Base-by-base conservation (phyloP, 1,140 invertebrate species). In the Thrips palmi region DNA sequence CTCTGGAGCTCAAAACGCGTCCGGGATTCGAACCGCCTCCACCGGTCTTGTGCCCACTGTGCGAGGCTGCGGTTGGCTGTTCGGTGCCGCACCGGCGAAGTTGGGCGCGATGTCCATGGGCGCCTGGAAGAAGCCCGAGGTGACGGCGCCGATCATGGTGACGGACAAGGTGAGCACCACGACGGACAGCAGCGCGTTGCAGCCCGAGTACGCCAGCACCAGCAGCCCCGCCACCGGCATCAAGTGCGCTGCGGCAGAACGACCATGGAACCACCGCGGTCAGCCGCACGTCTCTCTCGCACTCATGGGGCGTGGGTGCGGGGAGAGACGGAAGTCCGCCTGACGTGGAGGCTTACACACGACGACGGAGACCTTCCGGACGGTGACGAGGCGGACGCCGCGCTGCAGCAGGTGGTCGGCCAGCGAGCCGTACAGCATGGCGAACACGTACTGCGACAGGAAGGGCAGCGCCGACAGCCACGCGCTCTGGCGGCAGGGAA, bases 21-120 rank as follows among this genome's bases (percentile, higher is more conserved):
- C n/a, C n/a, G n/a, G n/a, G n/a, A n/a, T n/a, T n/a, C n/a, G n/a
- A n/a, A n/a, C n/a, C n/a, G n/a, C n/a, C n/a, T n/a, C n/a, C n/a
- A n/a, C n/a, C n/a, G n/a, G n/a, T n/a, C n/a, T n/a, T n/a, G n/a
- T n/a, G n/a, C n/a, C n/a, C n/a, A n/a, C n/a, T n/a, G n/a, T n/a
- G n/a, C n/a, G n/a, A n/a, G n/a, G n/a, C n/a, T n/a, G n/a, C n/a
- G n/a, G n/a, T n/a, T n/a, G n/a, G n/a, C n/a, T n/a, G n/a, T n/a
- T n/a, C n/a, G n/a, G n/a, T n/a, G n/a, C n/a, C n/a, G n/a, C n/a
- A 50, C 62, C 58, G 27, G 62, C 63, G 52, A 45, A 52, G 52
- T 56, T 62, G 22, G 61, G 62, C 7, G 64, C 64, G 34, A 68
- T 52, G 44, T 68, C 64, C 33, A 68, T 44, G 37, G 65, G 63